phyloP scores from a whole-genome alignment of 2,113 vertebrate species.

The Amphiprion ocellaris region DNA sequence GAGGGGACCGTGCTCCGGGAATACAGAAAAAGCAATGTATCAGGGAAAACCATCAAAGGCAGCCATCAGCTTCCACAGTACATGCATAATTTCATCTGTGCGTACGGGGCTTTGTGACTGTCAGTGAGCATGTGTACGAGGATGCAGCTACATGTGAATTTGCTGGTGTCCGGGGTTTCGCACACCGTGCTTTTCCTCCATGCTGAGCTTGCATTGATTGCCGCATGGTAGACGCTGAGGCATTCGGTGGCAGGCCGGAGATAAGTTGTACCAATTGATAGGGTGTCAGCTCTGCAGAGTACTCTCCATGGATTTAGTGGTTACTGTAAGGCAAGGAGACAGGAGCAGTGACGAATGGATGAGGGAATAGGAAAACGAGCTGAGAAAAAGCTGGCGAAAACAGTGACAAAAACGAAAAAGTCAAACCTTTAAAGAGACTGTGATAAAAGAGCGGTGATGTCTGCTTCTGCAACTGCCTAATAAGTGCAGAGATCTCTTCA shows the following conservation, averaged over 20 bases:
- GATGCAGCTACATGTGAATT: conserved; percentile 26
- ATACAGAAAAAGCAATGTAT: conserved; percentile 35
- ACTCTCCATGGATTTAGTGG: conserved; percentile 39
- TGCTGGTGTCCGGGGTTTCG: conserved; percentile 48
- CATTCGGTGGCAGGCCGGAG: conserved; percentile 36
- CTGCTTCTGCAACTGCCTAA: conserved; percentile 21
- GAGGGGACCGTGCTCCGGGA: background rate
- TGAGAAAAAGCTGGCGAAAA: background rate
- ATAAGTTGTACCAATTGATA: conserved; percentile 54
- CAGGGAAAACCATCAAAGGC: conserved; percentile 23
- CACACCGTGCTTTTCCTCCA: conserved; percentile 26
- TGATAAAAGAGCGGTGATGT: background rate
- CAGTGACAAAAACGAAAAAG: background rate
- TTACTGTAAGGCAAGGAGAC: conserved; percentile 5
- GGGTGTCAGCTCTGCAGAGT: conserved; percentile 35
- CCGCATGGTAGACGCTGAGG: conserved; percentile 28
- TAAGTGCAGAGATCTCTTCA: conserved; percentile 40
- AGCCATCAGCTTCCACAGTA: conserved; percentile 8
- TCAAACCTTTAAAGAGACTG: conserved; percentile 6
- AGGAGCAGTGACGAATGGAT: conserved; percentile 12
- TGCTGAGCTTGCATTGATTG: conserved; percentile 60
- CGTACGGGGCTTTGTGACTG: background rate
- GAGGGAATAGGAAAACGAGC: background rate
- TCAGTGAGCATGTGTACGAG: conserved; percentile 16
- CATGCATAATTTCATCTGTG: conserved; percentile 28